These are phyloP conservation scores for Mythimna vitellina DNA, from an alignment of 2,888 invertebrate species.

Conservation along the genomic window DNA sequence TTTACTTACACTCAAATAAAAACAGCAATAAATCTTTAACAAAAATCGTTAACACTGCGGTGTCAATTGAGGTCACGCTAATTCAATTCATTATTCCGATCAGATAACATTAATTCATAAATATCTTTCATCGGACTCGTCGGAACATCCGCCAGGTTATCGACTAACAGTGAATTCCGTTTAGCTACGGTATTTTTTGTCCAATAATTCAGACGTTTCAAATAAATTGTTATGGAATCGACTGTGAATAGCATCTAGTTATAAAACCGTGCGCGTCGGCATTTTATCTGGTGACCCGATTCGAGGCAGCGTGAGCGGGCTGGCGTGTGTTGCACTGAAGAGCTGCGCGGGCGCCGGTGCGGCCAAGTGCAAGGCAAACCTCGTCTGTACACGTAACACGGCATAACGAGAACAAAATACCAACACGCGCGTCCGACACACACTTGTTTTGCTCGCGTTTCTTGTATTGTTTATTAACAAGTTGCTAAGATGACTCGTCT, in stretches of 20 bases:
- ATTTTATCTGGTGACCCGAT: slow-evolving; percentile 71
- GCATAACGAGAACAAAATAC: slow-evolving; percentile 73
- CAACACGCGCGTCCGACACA: slow-evolving; percentile 56
- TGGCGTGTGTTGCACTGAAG: slow-evolving; percentile 84
- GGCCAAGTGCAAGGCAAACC: slow-evolving; percentile 83
- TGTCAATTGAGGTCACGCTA: slow-evolving; percentile 25
- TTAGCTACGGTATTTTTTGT: slow-evolving; percentile 60
- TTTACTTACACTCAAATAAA: background rate
- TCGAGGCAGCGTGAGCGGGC: slow-evolving; percentile 63
- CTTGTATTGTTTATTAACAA: slow-evolving; percentile 33
- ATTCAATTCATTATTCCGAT: slow-evolving; percentile 44
- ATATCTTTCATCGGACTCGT: slow-evolving; percentile 38
- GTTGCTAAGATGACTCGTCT: slow-evolving; percentile 8
- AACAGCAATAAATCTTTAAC: slow-evolving; percentile 15
- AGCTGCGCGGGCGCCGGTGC: slow-evolving; percentile 62
- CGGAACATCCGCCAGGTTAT: slow-evolving; percentile 38
- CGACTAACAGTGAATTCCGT: slow-evolving; percentile 60
- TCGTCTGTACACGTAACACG: slow-evolving; percentile 78
- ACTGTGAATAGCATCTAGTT: slow-evolving; percentile 56
- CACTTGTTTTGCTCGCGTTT: slow-evolving; percentile 54
- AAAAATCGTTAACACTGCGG: slow-evolving; percentile 5
- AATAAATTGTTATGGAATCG: slow-evolving; percentile 56
- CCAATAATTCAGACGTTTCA: slow-evolving; percentile 46
- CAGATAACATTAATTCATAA: slow-evolving; percentile 42
- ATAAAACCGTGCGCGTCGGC: slow-evolving; percentile 63